Percentiles rank a stretch among this genome's conserved stretches.
These are phyloP conservation scores for Cyrtorhinus lividipennis DNA, from an alignment of 1,140 invertebrate genomes.

Conservation along the genomic window DNA sequence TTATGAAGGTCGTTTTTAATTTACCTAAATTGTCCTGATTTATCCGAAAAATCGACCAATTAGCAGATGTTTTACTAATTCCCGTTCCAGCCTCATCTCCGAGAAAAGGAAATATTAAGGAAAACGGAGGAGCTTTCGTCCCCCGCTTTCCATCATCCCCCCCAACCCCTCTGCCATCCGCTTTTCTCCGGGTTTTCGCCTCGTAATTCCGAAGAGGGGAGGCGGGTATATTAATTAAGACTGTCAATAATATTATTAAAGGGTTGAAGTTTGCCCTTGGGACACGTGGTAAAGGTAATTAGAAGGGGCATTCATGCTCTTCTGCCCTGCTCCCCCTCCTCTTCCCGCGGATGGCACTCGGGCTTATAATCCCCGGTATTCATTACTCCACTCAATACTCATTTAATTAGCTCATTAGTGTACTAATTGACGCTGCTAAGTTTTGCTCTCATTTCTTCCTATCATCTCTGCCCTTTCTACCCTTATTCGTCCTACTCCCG, in stretches of 20 bases:
- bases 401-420: conserved; percentile 25
- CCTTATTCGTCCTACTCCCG: conserved; percentile 5
- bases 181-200: not conserved
- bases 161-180: not conserved
- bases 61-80: conserved; percentile 10
- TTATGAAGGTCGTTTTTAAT: no score
- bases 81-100: no score
- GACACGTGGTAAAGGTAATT: conserved; percentile 12
- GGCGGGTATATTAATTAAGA: conserved; percentile 10
- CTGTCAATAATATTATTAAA: conserved; percentile 13
- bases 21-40: not conserved
- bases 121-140: not conserved
- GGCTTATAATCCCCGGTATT: conserved; percentile 21
- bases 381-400: conserved; percentile 23
- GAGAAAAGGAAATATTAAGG: conserved; percentile 4
- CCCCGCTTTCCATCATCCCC: not conserved
- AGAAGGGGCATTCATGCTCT: conserved; percentile 6
- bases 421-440: conserved; percentile 23
- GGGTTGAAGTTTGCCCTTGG: conserved; percentile 13
- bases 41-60: conserved; percentile 3
- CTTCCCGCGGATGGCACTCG: no score
- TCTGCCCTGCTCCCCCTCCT: not conserved
- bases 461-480: not conserved
- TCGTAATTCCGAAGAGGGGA: not conserved
- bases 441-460: conserved; percentile 6